Percentiles rank a stretch among this genome's conserved stretches.
Evolutionary conservation across 2,113 vertebrate species (phyloP).

Genomic region (Mohoua ochrocephala): DNA sequence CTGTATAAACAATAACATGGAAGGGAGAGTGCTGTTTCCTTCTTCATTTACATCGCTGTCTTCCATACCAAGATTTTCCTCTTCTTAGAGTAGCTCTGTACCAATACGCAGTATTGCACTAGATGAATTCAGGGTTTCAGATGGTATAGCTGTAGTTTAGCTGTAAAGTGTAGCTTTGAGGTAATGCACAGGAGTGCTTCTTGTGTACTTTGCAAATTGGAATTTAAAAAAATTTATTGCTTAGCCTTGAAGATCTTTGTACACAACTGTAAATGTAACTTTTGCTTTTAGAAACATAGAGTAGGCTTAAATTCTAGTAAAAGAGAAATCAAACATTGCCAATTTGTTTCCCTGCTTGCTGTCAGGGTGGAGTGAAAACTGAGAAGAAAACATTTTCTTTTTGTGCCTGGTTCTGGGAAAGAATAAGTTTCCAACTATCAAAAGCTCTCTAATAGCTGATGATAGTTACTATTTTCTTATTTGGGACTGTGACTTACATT

Average conservation of each 20-base stretch:
- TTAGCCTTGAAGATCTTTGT: background rate
- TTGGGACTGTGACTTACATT: background rate
- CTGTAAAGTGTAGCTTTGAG: background rate
- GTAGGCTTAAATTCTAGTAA: background rate
- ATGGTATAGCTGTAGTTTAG: background rate
- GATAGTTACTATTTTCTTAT: background rate
- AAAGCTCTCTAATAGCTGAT: background rate
- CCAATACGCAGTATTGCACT: background rate
- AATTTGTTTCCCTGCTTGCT: background rate
- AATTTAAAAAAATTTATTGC: background rate
- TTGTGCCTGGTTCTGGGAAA: background rate
- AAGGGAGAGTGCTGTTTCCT: background rate
- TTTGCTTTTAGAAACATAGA: background rate
- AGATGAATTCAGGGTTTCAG: background rate
- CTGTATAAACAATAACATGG: background rate
- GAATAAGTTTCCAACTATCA: background rate
- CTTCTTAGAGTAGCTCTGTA: background rate
- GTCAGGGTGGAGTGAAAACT: background rate
- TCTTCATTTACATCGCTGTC: background rate
- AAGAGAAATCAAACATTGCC: background rate
- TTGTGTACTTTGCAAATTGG: background rate
- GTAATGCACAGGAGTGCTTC: background rate
- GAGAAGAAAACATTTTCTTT: conserved; percentile 1
- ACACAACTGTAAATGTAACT: background rate
- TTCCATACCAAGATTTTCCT: background rate